Evolutionary conservation across 1,140 invertebrate species (phyloP).

Genomic region (Alviniconcha marisindica): DNA sequence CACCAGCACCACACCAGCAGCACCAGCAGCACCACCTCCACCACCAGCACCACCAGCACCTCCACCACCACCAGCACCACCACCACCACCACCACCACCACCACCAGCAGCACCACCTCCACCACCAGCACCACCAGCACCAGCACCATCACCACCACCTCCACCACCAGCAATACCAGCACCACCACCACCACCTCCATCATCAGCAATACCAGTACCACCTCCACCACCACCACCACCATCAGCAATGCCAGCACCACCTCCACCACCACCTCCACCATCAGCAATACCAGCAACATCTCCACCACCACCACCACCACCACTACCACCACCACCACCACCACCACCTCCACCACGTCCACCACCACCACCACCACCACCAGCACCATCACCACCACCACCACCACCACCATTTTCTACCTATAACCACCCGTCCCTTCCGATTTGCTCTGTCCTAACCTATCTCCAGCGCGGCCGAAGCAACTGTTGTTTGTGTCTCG

Average conservation of each 20-base stretch:
- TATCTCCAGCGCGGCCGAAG: too few species aligned
- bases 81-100: conserved; percentile 9
- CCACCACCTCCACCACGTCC: background rate
- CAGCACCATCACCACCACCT: background rate
- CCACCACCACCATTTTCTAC: background rate
- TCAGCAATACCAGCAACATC: background rate
- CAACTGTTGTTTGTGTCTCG: too few species aligned
- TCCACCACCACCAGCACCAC: conserved; percentile 1
- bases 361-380: conserved; percentile 10
- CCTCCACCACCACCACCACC: too few species aligned
- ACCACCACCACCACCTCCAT: background rate
- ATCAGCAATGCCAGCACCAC: too few species aligned
- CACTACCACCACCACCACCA: background rate
- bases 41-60: conserved; percentile 1
- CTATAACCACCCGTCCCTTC: background rate
- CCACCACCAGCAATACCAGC: conserved; percentile 1
- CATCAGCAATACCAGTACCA: background rate
- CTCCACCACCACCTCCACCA: background rate
- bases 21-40: background rate
- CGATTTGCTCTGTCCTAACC: too few species aligned
- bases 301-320: conserved; percentile 4
- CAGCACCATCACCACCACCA: conserved; percentile 5
- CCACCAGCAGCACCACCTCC: background rate
- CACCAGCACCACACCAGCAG: too few species aligned
- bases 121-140: conserved; percentile 1